These are phyloP conservation scores for Zaprionus gabonicus DNA, from an alignment of 1,140 invertebrate species.

Conservation along the genomic window DNA sequence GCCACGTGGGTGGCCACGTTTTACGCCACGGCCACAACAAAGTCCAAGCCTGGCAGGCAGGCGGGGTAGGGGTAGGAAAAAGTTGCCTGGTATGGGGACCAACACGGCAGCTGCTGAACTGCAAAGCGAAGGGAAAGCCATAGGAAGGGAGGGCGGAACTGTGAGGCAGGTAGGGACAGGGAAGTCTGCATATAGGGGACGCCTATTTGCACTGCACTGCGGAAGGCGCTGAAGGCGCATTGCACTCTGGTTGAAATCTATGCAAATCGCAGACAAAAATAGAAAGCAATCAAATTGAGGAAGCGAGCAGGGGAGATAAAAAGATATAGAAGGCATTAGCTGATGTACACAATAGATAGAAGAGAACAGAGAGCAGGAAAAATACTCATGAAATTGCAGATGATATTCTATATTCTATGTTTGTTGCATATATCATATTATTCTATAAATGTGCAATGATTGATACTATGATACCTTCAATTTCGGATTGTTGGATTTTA, in stretches of 20 bases:
- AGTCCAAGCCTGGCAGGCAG: conserved; percentile 25
- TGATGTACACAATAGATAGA: neutral
- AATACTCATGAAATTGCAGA: neutral
- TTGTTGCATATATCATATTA: neutral
- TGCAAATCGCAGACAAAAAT: conserved; percentile 14
- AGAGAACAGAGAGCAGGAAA: neutral
- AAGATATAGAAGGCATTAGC: neutral
- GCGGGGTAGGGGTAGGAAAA: neutral
- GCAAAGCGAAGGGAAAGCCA: neutral
- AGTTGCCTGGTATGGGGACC: conserved; percentile 1
- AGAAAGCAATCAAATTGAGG: conserved; percentile 12
- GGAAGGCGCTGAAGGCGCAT: conserved; percentile 23
- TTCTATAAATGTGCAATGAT: neutral
- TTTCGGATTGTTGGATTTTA: no score
- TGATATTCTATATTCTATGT: neutral
- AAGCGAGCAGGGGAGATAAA: neutral
- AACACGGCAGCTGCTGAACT: conserved; percentile 12
- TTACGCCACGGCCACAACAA: conserved; percentile 26
- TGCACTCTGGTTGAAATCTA: conserved; percentile 25
- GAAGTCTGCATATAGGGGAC: neutral
- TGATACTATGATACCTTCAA: no score
- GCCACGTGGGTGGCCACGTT: conserved; percentile 65
- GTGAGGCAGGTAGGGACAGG: neutral
- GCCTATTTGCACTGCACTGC: conserved; percentile 30
- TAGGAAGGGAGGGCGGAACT: neutral